Percentiles rank a stretch among this genome's conserved stretches.
Evolutionary conservation across 1,140 invertebrate genomes (phyloP).

Genomic region (Augochlora pura): DNA sequence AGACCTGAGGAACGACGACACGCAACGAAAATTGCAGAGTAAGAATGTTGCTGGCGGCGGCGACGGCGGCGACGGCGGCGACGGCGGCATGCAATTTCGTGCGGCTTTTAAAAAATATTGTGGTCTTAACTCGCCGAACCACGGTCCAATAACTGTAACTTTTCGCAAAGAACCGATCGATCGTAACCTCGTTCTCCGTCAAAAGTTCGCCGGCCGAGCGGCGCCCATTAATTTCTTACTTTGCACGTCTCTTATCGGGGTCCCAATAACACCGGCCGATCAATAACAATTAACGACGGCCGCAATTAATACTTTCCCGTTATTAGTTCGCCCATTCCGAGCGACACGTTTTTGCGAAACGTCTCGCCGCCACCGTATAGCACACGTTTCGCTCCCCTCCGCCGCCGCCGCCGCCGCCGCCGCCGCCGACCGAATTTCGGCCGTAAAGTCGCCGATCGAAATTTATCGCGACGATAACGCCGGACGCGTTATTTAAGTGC

Average conservation of each 20-base stretch:
- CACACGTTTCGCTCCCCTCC: not conserved
- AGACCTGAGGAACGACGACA: too few relatives aligned
- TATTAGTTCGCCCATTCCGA: not conserved
- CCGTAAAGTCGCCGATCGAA: not conserved
- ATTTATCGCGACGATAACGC: not conserved
- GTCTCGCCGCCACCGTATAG: not conserved
- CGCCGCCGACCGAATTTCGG: not conserved
- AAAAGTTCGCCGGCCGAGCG: not conserved
- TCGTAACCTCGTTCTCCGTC: constrained; percentile 19
- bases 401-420: too few relatives aligned
- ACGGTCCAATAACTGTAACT: constrained; percentile 38
- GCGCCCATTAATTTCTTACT: not conserved
- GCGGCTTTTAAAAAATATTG: constrained; percentile 40
- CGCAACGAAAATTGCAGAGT: too few relatives aligned
- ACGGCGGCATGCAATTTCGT: constrained; percentile 10
- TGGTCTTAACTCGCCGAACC: constrained; percentile 39
- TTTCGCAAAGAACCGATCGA: not conserved
- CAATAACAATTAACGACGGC: not conserved
- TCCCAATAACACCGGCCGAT: not conserved
- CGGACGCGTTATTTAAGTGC: not conserved
- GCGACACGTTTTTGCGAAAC: not conserved
- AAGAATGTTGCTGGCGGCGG: too few relatives aligned
- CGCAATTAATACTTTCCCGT: constrained; percentile 1
- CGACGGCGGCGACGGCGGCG: too few relatives aligned
- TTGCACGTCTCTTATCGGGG: not conserved